Evolutionary conservation across 2,888 invertebrate genomes (phyloP).

Genomic region (Cremastinae sp.): DNA sequence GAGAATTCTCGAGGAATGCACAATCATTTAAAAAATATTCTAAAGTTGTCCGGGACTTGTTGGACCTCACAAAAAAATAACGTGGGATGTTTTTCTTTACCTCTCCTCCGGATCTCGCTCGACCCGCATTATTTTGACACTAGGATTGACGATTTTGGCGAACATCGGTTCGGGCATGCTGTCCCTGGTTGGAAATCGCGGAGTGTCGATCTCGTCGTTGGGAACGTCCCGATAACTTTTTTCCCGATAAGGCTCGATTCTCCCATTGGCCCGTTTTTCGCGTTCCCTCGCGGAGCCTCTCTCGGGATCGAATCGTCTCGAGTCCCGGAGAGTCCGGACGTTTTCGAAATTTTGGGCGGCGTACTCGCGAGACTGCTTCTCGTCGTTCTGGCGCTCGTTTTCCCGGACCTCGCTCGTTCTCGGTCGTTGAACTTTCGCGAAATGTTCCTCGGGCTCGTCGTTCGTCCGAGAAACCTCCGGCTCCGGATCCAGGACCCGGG

Average conservation of each 20-base stretch:
- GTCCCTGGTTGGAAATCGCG: slow-evolving; percentile 73
- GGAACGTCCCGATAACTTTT: slow-evolving; percentile 76
- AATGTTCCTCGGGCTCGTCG: slow-evolving; percentile 48
- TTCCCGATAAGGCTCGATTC: slow-evolving; percentile 64
- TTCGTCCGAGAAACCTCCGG: slow-evolving; percentile 31
- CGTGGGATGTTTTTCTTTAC: slow-evolving; percentile 39
- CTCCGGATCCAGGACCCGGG: neutral
- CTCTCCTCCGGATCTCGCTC: slow-evolving; percentile 75
- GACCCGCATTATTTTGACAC: slow-evolving; percentile 78
- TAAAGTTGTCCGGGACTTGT: no score
- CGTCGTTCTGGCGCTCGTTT: slow-evolving; percentile 62
- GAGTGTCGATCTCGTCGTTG: slow-evolving; percentile 76
- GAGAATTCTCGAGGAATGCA: no score
- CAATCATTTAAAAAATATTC: no score
- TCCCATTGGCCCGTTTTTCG: slow-evolving; percentile 35
- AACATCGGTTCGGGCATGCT: slow-evolving; percentile 69
- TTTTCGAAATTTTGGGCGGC: slow-evolving; percentile 72
- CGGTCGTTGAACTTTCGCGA: slow-evolving; percentile 50
- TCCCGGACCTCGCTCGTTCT: slow-evolving; percentile 48
- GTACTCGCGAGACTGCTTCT: slow-evolving; percentile 72
- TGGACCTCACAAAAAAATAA: slow-evolving; percentile 19
- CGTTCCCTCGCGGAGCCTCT: slow-evolving; percentile 51
- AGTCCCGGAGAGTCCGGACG: slow-evolving; percentile 66
- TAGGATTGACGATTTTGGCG: slow-evolving; percentile 75
- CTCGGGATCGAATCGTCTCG: slow-evolving; percentile 64